Percentiles rank a stretch among this genome's conserved stretches.
phyloP scores from a whole-genome alignment of 2,888 invertebrate species.

The Odontocolon sp. region DNA sequence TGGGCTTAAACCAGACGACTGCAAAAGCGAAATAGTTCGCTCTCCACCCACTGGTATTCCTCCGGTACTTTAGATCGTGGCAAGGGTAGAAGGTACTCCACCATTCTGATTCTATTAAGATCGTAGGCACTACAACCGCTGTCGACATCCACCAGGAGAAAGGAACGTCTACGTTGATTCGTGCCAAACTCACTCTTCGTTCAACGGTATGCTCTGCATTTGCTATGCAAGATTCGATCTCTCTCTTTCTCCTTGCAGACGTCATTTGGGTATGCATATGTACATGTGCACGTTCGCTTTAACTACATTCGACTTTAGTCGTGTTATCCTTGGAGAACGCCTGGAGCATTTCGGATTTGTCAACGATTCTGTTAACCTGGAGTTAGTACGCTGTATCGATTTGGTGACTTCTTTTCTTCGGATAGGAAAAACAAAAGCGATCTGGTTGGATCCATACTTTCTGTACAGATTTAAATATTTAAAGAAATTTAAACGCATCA shows the following conservation, averaged over 20 bases:
- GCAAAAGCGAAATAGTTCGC: slow-evolving; percentile 17
- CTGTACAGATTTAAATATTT: too few relatives aligned
- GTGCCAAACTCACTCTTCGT: slow-evolving; percentile 19
- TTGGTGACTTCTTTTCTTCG: neutral
- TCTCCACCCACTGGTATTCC: neutral
- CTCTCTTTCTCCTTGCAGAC: neutral
- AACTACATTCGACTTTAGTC: too few relatives aligned
- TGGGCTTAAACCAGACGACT: slow-evolving; percentile 14
- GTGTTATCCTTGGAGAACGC: neutral
- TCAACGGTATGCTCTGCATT: slow-evolving; percentile 5
- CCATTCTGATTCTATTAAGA: slow-evolving; percentile 58
- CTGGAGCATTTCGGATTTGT: neutral
- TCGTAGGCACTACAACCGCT: slow-evolving; percentile 30
- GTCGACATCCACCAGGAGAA: slow-evolving; percentile 37
- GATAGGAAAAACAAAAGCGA: too few relatives aligned
- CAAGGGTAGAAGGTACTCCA: slow-evolving; percentile 20
- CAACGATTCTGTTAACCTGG: neutral
- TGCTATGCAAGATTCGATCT: slow-evolving; percentile 23
- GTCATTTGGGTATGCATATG: neutral
- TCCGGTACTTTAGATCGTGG: slow-evolving; percentile 8
- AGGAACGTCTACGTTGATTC: slow-evolving; percentile 32
- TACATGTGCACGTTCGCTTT: neutral
- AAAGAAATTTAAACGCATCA: too few relatives aligned
- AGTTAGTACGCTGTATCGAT: neutral
- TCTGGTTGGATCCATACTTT: too few relatives aligned